phyloP scores from a whole-genome alignment of 2,113 vertebrate species.

The Chroicocephalus ridibundus region DNA sequence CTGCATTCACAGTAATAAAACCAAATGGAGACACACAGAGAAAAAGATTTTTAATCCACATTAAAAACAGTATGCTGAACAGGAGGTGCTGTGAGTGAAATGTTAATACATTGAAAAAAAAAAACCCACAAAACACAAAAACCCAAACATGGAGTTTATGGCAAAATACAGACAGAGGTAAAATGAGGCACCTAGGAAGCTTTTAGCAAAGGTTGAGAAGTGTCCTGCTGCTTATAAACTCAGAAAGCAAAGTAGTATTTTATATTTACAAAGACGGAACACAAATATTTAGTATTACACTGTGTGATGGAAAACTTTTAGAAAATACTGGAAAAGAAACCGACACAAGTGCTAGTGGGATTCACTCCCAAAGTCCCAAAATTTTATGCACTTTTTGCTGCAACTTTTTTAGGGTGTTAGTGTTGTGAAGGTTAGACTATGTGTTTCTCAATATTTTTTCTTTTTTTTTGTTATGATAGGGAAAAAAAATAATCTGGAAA shows the following conservation, averaged over 20 bases:
- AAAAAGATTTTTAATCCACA: constrained; percentile 5
- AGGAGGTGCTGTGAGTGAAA: neutral
- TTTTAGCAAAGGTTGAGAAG: neutral
- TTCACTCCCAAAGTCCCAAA: neutral
- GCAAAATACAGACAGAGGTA: neutral
- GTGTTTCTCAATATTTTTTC: neutral
- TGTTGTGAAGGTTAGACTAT: neutral
- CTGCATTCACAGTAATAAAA: constrained; percentile 1
- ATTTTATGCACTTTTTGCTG: neutral
- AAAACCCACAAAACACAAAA: neutral
- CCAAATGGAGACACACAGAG: neutral
- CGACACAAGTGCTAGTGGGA: neutral
- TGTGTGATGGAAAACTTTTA: neutral
- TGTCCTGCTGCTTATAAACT: neutral
- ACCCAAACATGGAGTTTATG: neutral
- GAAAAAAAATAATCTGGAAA: neutral
- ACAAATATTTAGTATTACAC: neutral
- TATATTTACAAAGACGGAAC: neutral
- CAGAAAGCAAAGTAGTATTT: neutral
- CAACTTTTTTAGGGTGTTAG: neutral
- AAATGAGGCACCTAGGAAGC: neutral
- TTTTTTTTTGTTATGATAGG: neutral
- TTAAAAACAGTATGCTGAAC: neutral
- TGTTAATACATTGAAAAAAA: neutral
- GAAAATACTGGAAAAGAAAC: neutral